These are phyloP conservation scores for Peromyscus maniculatus DNA, from an alignment of 2,113 vertebrate species.

Conservation along the genomic window DNA sequence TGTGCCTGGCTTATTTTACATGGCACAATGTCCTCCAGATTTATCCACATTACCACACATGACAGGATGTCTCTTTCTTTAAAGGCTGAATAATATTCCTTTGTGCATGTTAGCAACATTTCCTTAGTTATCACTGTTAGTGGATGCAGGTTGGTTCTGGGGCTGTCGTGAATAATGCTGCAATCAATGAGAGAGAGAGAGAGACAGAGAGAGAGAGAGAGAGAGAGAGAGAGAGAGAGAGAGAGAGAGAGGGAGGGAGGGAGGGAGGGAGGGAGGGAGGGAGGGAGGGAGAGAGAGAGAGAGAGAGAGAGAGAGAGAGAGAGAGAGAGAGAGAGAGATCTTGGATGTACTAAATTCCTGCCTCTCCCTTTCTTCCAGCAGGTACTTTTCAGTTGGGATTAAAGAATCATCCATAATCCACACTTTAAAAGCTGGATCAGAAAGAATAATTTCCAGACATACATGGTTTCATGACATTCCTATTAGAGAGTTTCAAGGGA, in stretches of 20 bases:
- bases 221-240: no score
- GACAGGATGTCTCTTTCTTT: background rate
- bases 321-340: no score
- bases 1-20: background rate
- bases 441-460: constrained; percentile 31
- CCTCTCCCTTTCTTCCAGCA: background rate
- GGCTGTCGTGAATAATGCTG: background rate
- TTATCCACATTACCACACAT: background rate
- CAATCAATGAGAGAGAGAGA: background rate
- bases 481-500: background rate
- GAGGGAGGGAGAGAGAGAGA: no score
- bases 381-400: background rate
- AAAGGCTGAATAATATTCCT: background rate
- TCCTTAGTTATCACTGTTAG: background rate
- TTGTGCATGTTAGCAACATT: background rate
- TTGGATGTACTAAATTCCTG: background rate
- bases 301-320: fast-evolving
- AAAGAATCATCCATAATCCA: constrained; percentile 6
- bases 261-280: fast-evolving
- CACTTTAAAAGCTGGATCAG: background rate
- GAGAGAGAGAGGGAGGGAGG: fast-evolving
- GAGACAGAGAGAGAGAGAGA: no score
- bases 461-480: background rate
- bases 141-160: background rate
- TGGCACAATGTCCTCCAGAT: background rate